phyloP scores from a whole-genome alignment of 1,140 invertebrate species.

The Zaprionus ghesquierei region DNA sequence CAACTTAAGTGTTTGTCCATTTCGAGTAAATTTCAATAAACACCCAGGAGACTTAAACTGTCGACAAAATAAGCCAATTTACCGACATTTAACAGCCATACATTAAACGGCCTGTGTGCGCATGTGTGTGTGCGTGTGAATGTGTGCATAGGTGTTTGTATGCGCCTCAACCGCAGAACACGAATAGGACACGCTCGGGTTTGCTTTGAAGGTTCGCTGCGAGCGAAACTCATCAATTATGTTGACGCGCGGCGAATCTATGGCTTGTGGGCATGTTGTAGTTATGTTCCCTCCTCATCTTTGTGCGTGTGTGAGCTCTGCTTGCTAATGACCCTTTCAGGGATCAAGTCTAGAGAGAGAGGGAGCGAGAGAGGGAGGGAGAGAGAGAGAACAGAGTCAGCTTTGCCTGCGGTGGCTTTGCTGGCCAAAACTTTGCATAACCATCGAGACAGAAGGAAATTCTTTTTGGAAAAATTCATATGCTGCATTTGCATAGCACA shows the following conservation, averaged over 20 bases:
- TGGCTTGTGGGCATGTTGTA: slow-evolving; percentile 1
- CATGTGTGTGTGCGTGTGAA: slow-evolving; percentile 20
- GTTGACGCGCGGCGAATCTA: slow-evolving; percentile 62
- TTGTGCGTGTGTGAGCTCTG: background rate
- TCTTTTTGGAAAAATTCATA: background rate
- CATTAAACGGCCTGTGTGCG: background rate
- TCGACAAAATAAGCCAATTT: slow-evolving; percentile 79
- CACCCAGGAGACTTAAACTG: slow-evolving; percentile 68
- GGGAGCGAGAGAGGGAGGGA: too few relatives aligned
- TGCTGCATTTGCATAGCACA: too few relatives aligned
- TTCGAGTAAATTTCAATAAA: slow-evolving; percentile 79
- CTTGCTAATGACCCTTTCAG: slow-evolving; percentile 60
- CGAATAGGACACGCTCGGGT: slow-evolving; percentile 42
- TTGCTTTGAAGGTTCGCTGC: slow-evolving; percentile 45
- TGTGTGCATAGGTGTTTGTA: background rate
- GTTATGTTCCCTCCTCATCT: background rate
- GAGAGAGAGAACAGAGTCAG: background rate
- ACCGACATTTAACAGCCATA: slow-evolving; percentile 36
- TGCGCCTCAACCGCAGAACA: slow-evolving; percentile 50
- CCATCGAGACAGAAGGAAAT: too few relatives aligned
- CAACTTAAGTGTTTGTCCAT: slow-evolving; percentile 73
- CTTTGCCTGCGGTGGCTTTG: background rate
- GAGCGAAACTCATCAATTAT: slow-evolving; percentile 76
- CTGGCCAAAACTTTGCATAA: background rate
- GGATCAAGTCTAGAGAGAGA: too few relatives aligned